Percentiles rank a stretch among this genome's conserved stretches.
These are phyloP conservation scores for Drosophila anomelani DNA, from an alignment of 2,888 invertebrate genomes.

Conservation along the genomic window DNA sequence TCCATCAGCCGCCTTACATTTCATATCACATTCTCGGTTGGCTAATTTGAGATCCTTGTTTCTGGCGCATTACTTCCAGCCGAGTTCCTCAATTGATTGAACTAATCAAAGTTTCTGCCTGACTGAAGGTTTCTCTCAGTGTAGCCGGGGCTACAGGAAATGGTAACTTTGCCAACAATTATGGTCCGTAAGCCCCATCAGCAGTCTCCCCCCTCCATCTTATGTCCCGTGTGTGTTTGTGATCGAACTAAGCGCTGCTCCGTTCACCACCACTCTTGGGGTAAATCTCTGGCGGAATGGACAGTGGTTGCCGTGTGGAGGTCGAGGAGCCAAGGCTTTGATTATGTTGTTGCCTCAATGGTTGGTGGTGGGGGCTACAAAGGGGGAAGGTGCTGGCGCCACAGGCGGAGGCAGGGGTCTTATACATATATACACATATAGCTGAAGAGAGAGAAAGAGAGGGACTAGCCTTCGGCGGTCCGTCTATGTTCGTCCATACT, in stretches of 20 bases:
- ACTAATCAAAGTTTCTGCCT: slow-evolving; percentile 45
- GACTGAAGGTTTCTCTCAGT: slow-evolving; percentile 39
- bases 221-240: slow-evolving; percentile 21
- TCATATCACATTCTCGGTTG: slow-evolving; percentile 36
- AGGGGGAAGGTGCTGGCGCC: slow-evolving; percentile 10
- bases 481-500: slow-evolving; percentile 21
- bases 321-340: slow-evolving; percentile 49
- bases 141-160: slow-evolving; percentile 34
- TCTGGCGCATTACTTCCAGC: slow-evolving; percentile 32
- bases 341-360: slow-evolving; percentile 50
- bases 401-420: background rate
- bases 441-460: background rate
- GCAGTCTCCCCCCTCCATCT: background rate
- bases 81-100: slow-evolving; percentile 39
- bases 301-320: slow-evolving; percentile 12
- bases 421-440: background rate
- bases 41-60: slow-evolving; percentile 25
- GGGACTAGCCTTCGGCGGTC: slow-evolving; percentile 43
- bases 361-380: background rate
- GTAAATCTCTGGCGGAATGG: slow-evolving; percentile 12
- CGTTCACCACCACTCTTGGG: slow-evolving; percentile 33
- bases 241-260: slow-evolving; percentile 38
- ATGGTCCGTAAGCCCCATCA: slow-evolving; percentile 31
- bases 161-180: slow-evolving; percentile 52
- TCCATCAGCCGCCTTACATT: background rate